Base-by-base conservation (phyloP, 1,140 invertebrate genomes). In the Drosophila sechellia region DNA sequence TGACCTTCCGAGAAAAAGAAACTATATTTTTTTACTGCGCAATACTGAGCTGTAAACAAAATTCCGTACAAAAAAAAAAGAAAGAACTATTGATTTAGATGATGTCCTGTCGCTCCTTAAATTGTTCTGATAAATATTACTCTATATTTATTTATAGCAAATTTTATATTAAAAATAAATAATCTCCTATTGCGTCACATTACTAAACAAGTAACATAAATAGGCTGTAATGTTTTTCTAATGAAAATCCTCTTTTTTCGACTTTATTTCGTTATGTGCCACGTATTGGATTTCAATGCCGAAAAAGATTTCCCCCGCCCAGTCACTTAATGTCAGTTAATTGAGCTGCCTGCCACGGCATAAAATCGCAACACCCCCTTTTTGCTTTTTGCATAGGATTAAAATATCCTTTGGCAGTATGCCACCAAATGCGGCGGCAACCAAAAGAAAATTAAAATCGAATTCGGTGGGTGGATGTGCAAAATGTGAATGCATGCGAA, bases 291-390 rank as follows among this genome's bases (percentile, higher is more conserved):
- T 79, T 79, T 79, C 46, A 63, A 35, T 53, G 35, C 53, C 20
- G 0, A 35, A 15, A 71, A 73, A 60, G 42, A 69, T 61, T 60
- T 43, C 43, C 40, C 40, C 71, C 54, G 17, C 43, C 34, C 50
- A 77, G 52, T 77, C 56, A 70, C 64, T 77, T 77, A 77, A 77
- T 77, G 74, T 60, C 49, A 54, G 57, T 70, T 77, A 77, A 77
- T 77, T 77, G 74, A 77, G 71, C 50, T 59, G 48, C 54, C 63
- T 37, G 31, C 31, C 13, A 5, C 17, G 39, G 37, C 37, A 39
- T 39, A 4, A 12, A 12, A 13, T 39, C 37, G 11, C 37, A 12
- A 12, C 37, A 12, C 11, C 42, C 27, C 46, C 40, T 25, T 8
- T 15, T 31, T 10, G 42, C 12, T 22, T 48, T 48, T 60, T 53